Base-by-base conservation (phyloP, 2,113 vertebrate species). In the Penelope pileata region DNA sequence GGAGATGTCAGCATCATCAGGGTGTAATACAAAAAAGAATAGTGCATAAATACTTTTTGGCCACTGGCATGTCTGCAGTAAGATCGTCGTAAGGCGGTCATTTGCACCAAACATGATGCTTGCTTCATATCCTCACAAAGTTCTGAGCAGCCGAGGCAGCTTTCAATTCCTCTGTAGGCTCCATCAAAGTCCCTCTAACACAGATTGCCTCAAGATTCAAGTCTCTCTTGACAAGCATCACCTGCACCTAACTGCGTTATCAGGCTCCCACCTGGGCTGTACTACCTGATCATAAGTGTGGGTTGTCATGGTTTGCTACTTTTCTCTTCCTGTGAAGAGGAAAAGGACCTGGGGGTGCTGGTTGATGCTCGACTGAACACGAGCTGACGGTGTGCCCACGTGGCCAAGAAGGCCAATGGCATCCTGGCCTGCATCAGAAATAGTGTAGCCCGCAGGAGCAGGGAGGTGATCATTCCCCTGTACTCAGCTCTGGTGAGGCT, bases 221-320 rank as follows among this genome's bases (percentile, higher is more conserved):
- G 54, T 29, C 3, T 74, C n/a, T 77, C 43, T 83, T 81, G 80
- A 73, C 32, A 86, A 74, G 38, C 4, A 0, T 81, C 64, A n/a
- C 60, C 80, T 88, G 21, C 42, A 80, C 83, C 50, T 88, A 72
- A 95, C 81, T 94, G 76, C 88, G 29, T 83, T 43, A 42, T 60
- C 59, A 59, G 47, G 34, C 56, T 77, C 29, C 42, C 50, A 88
- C 59, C 68, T 63, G 56, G 42, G 54, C 43, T 90, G 72, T 80
- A 50, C 75, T 91, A 94, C 95, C 88, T 95, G 88, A 88, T 88
- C 91, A 67, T 11, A 47, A 67, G 51, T 24, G 34, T 6, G 16
- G 32, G 40, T 30, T 96, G 75, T 81, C 88, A 80, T 38, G 36
- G 36, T 88, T 88, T 91, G 50, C 34, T 74, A 22, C 92, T 73